Percentiles rank a stretch among this genome's conserved stretches.
phyloP scores from a whole-genome alignment of 2,888 invertebrate genomes.

The Pardosa pseudoannulata region DNA sequence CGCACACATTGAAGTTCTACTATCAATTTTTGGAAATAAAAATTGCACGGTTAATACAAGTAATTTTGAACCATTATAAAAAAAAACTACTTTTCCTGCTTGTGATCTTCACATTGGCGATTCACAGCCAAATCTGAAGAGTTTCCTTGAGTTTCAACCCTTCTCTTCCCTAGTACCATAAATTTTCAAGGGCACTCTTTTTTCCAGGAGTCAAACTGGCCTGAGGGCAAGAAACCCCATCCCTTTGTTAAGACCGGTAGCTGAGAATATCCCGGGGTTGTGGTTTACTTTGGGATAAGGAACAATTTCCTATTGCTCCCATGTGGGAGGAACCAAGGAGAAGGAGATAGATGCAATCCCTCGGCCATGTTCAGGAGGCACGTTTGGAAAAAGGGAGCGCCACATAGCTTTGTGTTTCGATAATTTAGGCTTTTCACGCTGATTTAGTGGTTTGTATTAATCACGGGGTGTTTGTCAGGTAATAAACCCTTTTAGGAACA shows the following conservation, averaged over 20 bases:
- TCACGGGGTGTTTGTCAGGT: background rate
- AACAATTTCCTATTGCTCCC: constrained; percentile 1
- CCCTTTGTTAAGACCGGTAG: constrained; percentile 64
- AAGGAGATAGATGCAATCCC: background rate
- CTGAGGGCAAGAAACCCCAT: background rate
- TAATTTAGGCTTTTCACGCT: constrained; percentile 14
- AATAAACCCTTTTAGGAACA: background rate
- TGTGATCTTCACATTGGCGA: too few species aligned
- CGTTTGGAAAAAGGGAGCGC: background rate
- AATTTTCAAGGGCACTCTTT: constrained; percentile 42
- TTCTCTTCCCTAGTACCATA: constrained; percentile 24
- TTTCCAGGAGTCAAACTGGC: background rate
- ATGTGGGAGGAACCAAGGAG: constrained; percentile 47
- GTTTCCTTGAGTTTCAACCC: background rate
- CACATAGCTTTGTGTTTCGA: background rate
- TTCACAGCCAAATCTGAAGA: constrained; percentile 28
- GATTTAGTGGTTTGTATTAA: constrained; percentile 13
- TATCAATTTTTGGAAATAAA: too few species aligned
- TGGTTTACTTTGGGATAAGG: constrained; percentile 46
- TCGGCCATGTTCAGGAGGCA: background rate
- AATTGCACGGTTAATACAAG: too few species aligned
- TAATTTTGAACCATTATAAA: too few species aligned
- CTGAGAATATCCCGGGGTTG: constrained; percentile 7
- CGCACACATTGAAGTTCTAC: too few species aligned
- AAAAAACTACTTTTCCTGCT: too few species aligned